Conservation (phyloP, 2,113 vertebrate species). For the Halcyon malimbica region DNA sequence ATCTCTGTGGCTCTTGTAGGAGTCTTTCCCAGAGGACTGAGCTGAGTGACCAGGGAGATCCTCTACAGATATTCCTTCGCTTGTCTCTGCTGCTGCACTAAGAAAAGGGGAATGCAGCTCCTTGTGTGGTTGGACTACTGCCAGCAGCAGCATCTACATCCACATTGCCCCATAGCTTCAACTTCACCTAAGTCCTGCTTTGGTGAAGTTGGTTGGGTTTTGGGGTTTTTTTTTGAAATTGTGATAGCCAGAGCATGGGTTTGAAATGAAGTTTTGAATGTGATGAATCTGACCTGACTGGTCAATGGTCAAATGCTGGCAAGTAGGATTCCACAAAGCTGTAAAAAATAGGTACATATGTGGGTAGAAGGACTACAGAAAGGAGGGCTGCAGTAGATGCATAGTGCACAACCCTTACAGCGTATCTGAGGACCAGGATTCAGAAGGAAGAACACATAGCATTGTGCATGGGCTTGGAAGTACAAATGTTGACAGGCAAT, state of each 20-base stretch:
- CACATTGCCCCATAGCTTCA: not conserved
- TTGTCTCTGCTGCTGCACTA: not conserved
- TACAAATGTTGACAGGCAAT: not conserved
- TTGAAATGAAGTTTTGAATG: not conserved
- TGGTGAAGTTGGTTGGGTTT: not conserved
- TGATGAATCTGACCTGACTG: not conserved
- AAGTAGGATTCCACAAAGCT: not conserved
- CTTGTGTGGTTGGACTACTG: rapidly evolving
- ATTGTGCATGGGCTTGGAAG: not conserved
- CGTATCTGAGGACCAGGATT: not conserved
- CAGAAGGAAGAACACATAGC: not conserved
- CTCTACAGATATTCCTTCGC: not conserved
- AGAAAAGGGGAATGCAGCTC: not conserved
- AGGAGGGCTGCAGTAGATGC: not conserved
- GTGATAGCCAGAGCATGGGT: not conserved
- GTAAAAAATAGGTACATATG: not conserved
- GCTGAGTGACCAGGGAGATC: not conserved
- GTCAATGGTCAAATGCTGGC: not conserved
- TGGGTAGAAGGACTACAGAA: not conserved
- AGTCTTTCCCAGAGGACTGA: not conserved
- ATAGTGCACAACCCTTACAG: not conserved
- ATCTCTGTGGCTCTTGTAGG: not conserved
- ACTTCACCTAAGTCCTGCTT: not conserved
- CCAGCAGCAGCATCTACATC: not conserved
- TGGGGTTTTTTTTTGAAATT: not conserved